Evolutionary conservation across 2,888 invertebrate genomes (phyloP).

Genomic region (Uloborus plumipes): DNA sequence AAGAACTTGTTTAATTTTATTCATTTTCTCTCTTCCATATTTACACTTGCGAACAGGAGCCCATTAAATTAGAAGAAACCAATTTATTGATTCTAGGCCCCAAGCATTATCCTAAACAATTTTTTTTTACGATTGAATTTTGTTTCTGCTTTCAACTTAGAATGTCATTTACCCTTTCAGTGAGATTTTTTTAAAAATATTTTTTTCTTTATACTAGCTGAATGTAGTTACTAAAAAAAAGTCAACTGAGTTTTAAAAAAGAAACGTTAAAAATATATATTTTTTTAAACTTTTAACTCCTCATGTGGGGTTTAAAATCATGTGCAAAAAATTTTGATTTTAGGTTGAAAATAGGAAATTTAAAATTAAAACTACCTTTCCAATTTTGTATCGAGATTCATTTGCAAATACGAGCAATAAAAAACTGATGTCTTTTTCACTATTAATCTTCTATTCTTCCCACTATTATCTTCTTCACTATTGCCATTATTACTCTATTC

Average conservation of each 20-base stretch:
- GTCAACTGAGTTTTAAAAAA: slow-evolving; percentile 8
- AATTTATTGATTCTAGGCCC: slow-evolving; percentile 59
- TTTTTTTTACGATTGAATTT: slow-evolving; percentile 47
- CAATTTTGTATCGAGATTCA: no score
- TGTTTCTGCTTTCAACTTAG: neutral
- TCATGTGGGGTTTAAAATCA: no score
- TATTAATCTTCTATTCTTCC: neutral
- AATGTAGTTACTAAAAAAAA: slow-evolving; percentile 7
- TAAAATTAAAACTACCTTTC: no score
- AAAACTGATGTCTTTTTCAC: neutral
- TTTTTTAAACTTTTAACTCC: no score
- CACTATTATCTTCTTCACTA: no score
- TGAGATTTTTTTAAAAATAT: neutral
- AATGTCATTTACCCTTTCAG: neutral
- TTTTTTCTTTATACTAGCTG: neutral
- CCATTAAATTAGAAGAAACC: slow-evolving; percentile 56
- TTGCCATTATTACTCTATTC: neutral
- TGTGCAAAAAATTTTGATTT: no score
- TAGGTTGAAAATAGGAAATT: no score
- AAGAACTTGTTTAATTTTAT: slow-evolving; percentile 41
- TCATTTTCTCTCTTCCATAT: slow-evolving; percentile 45
- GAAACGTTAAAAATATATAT: neutral
- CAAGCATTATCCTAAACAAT: slow-evolving; percentile 49
- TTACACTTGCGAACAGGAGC: slow-evolving; percentile 46
- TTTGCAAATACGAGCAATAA: no score